These are phyloP conservation scores for Thripadectes ignobilis DNA, from an alignment of 2,797 vertebrate genomes.

Conservation along the genomic window DNA sequence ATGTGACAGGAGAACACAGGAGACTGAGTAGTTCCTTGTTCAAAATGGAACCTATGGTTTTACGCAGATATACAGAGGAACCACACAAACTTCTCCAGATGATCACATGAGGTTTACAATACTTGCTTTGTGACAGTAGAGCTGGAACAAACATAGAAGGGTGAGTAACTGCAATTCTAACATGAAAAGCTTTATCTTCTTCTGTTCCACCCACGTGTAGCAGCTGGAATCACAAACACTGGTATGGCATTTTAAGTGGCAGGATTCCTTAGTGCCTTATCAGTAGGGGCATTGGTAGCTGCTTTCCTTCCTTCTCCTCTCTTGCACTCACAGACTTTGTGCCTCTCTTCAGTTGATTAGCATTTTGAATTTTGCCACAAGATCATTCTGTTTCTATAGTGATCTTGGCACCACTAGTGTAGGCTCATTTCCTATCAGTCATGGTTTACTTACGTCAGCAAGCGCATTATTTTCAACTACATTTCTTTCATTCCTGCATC, in stretches of 20 bases:
- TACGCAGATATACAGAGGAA: neutral
- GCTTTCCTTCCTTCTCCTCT: neutral
- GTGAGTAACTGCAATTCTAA: neutral
- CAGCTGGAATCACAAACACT: neutral
- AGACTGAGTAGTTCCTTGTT: neutral
- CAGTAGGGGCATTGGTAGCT: neutral
- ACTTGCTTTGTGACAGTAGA: constrained; percentile 25
- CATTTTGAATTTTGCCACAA: constrained; percentile 48
- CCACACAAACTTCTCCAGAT: neutral
- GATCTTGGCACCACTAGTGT: neutral
- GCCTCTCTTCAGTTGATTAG: neutral
- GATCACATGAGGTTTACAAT: neutral
- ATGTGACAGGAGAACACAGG: neutral
- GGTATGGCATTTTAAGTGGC: neutral
- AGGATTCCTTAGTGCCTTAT: neutral
- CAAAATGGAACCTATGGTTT: neutral
- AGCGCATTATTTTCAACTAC: neutral
- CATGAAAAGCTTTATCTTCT: neutral
- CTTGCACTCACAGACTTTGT: neutral
- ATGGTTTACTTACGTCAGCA: constrained; percentile 30
- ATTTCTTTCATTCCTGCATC: constrained; percentile 41
- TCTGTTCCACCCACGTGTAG: neutral
- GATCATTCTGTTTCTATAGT: constrained; percentile 55
- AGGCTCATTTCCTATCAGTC: constrained; percentile 40
- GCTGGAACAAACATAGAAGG: constrained; percentile 15